Evolutionary conservation across 2,113 vertebrate species (phyloP).

Genomic region (Craseonycteris thonglongyai): DNA sequence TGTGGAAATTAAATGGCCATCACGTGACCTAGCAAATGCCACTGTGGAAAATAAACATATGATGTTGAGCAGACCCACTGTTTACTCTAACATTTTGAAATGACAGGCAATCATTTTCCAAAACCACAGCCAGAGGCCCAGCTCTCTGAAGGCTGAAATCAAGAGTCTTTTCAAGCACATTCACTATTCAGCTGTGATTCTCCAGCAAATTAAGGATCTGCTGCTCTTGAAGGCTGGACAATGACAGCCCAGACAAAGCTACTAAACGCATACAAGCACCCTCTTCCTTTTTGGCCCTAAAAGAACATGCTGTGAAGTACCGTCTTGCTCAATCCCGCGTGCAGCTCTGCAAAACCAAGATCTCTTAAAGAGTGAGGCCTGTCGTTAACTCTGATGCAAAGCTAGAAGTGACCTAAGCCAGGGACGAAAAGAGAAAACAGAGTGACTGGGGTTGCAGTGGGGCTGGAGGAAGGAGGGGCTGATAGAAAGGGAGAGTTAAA

Average conservation of each 20-base stretch:
- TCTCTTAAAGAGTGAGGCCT: slow-evolving; percentile 1
- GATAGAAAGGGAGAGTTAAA: neutral
- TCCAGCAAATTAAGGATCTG: slow-evolving; percentile 63
- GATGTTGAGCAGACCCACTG: slow-evolving; percentile 38
- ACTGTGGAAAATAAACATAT: slow-evolving; percentile 59
- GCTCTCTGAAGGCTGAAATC: slow-evolving; percentile 62
- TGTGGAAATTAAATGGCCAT: slow-evolving; percentile 62
- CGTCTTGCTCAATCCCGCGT: slow-evolving; percentile 25
- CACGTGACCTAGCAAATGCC: slow-evolving; percentile 45
- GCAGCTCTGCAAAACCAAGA: slow-evolving; percentile 33
- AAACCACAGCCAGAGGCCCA: slow-evolving; percentile 52
- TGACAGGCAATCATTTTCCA: slow-evolving; percentile 64
- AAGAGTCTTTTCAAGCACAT: slow-evolving; percentile 63
- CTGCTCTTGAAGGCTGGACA: slow-evolving; percentile 64
- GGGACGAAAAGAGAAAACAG: neutral
- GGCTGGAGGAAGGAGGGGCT: neutral
- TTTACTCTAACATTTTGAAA: slow-evolving; percentile 41
- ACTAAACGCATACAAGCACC: slow-evolving; percentile 6
- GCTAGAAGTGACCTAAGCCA: neutral
- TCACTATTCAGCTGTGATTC: slow-evolving; percentile 63
- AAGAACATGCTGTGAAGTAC: neutral
- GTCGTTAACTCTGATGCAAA: neutral
- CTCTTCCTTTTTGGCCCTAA: slow-evolving; percentile 32
- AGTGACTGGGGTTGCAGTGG: neutral
- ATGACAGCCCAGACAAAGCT: slow-evolving; percentile 38